Conservation (phyloP, 2,113 vertebrate species). For the Elgaria multicarinata region DNA sequence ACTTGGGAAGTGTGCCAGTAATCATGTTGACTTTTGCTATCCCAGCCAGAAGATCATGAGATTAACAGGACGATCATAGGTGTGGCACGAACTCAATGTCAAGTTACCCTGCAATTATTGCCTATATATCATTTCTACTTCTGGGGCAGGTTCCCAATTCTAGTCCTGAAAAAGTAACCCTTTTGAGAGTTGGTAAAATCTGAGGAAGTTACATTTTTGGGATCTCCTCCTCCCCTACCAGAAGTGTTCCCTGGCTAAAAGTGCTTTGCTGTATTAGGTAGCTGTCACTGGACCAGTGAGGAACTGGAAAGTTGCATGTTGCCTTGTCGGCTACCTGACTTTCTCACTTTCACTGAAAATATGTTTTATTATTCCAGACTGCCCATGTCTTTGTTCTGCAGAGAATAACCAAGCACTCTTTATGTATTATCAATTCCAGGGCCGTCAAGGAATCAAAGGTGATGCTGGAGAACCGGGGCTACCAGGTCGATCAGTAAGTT, state of each 20-base stretch:
- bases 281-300: background rate
- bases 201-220: background rate
- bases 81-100: background rate
- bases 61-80: too few species aligned
- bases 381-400: background rate
- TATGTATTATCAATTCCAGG: conserved; percentile 76
- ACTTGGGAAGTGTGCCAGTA: too few species aligned
- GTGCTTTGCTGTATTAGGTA: background rate
- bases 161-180: background rate
- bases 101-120: background rate
- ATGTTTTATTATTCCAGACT: too few species aligned
- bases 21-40: too few species aligned
- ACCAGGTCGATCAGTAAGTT: conserved; percentile 84
- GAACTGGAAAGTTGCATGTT: background rate
- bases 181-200: background rate
- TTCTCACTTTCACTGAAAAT: too few species aligned
- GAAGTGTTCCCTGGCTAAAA: background rate
- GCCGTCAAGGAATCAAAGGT: conserved; percentile 94
- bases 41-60: too few species aligned
- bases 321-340: background rate
- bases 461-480: conserved; percentile 91
- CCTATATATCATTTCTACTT: background rate
- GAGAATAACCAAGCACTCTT: background rate
- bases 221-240: background rate
- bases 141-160: background rate